Evolutionary conservation across 2,113 vertebrate genomes (phyloP).

Genomic region (Rhinoptilus africanus): DNA sequence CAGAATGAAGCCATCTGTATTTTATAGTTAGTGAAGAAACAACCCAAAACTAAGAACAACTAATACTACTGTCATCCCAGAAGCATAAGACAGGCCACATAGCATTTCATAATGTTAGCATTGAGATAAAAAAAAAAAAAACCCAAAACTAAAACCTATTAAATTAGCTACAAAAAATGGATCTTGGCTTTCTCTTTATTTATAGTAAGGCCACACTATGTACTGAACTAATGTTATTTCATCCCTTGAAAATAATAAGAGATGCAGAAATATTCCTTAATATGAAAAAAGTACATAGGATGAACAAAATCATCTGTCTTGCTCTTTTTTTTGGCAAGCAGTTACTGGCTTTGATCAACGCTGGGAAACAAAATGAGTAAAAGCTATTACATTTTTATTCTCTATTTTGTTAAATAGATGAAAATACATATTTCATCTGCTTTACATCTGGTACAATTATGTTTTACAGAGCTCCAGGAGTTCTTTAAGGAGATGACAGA

Average conservation of each 20-base stretch:
- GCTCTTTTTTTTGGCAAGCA: neutral
- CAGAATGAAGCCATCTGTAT: neutral
- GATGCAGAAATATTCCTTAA: neutral
- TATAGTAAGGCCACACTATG: neutral
- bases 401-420: neutral
- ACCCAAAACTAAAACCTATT: neutral
- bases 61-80: neutral
- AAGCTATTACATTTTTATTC: neutral
- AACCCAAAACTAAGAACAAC: neutral
- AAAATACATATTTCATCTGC: conserved; percentile 16
- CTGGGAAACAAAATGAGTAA: neutral
- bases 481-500: conserved; percentile 1
- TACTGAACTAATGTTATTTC: neutral
- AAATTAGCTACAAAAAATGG: neutral
- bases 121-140: neutral
- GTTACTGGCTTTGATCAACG: neutral
- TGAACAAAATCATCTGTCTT: neutral
- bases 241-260: neutral
- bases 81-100: neutral
- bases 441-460: conserved; percentile 27
- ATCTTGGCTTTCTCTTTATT: neutral
- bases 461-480: neutral
- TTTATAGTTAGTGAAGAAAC: neutral
- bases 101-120: neutral
- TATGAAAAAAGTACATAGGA: neutral